phyloP scores from a whole-genome alignment of 2,888 invertebrate genomes.

The Sipha maydis region DNA sequence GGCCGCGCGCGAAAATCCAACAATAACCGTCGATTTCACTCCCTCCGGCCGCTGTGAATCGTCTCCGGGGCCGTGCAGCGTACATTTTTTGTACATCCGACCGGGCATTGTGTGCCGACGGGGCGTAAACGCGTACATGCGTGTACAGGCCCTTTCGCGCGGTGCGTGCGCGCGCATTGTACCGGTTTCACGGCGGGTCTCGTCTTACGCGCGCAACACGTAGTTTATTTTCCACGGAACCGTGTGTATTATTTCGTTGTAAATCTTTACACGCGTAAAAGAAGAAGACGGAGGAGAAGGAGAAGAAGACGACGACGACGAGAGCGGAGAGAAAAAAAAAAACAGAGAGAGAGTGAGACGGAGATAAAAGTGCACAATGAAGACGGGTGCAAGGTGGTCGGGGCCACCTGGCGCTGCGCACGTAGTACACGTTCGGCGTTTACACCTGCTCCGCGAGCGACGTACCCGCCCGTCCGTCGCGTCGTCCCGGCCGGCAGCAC shows the following conservation, averaged over 20 bases:
- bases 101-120: conserved; percentile 22
- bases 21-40: conserved; percentile 28
- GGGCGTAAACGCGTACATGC: conserved; percentile 21
- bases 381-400: conserved; percentile 57
- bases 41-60: too few relatives aligned
- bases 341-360: not conserved
- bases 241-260: conserved; percentile 36
- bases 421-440: not conserved
- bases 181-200: conserved; percentile 6
- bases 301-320: not conserved
- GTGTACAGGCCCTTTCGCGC: too few relatives aligned
- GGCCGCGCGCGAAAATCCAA: conserved; percentile 41
- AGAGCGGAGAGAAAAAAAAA: not conserved
- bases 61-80: not conserved
- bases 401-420: conserved; percentile 52
- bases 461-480: not conserved
- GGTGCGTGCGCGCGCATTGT: not conserved
- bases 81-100: conserved; percentile 11
- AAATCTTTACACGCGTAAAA: not conserved
- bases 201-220: not conserved
- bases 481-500: not conserved
- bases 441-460: conserved; percentile 11
- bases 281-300: not conserved
- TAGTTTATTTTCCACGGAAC: too few relatives aligned
- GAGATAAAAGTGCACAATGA: conserved; percentile 20